Evolutionary conservation across 2,113 vertebrate genomes (phyloP), one percentile per base, ranked within the genome.

Genomic region (Bubo bubo): DNA sequence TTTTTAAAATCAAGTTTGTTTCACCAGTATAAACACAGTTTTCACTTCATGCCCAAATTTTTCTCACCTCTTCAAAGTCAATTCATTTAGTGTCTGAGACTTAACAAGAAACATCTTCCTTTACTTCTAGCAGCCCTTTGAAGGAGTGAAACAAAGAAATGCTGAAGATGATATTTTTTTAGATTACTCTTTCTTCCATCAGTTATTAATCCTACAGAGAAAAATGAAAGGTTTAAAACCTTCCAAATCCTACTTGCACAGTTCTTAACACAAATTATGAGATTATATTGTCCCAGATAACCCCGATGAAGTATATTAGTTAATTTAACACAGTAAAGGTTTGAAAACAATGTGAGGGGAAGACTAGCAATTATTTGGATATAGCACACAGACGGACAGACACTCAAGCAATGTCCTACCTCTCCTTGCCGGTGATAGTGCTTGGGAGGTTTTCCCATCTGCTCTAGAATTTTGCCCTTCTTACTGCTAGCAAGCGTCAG

Each of bases 391-490:
- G 63, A 80, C 9, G 3, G 60, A 91, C 64, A 89, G 82, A 81
- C 85, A 59, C n/a, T 93, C 1, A 86, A 76, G 49, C 4, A 0
- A 88, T 17, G 10, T 93, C 97, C 96, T 97, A 95, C 91, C 96
- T 98, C 97, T 95, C 95, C 97, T 86, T 95, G 96, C 8, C 76
- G 95, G 92, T 94, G 94, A 93, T 91, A 96, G 62, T 90, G 93
- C 93, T 97, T 95, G 75, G 94, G 84, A 75, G 94, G 63, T 70
- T 96, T 97, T 85, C 98, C 98, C 98, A 99, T 99, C 98, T 99
- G 99, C 50, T 98, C 98, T 73, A 98, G 98, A 83, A 98, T 97
- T 98, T 98, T 99, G 94, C 98, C 97, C 97, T 99, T 99, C 98
- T 99, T 99, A 92, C 98, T 98, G 97, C 98, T 97, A 95, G 98